phyloP scores from a whole-genome alignment of 2,888 invertebrate species.

The Cheilosia vulpina region DNA sequence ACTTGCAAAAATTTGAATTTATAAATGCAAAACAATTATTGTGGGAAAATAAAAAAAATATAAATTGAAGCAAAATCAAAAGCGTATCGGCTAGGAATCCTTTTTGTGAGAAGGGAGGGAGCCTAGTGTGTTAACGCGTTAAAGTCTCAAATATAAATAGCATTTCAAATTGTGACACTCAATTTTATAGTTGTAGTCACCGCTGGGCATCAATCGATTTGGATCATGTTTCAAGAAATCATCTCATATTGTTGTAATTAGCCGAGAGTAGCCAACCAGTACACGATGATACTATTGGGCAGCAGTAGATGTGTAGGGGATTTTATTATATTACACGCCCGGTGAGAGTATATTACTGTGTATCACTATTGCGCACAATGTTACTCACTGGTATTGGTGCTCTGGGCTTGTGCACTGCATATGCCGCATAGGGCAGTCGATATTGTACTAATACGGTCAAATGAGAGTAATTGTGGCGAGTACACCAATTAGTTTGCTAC shows the following conservation, averaged over 20 bases:
- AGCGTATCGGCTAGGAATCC: background rate
- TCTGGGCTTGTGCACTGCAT: slow-evolving; percentile 11
- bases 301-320: slow-evolving; percentile 44
- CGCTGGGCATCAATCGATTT: slow-evolving; percentile 64
- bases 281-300: slow-evolving; percentile 54
- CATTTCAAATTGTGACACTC: slow-evolving; percentile 41
- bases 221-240: slow-evolving; percentile 57
- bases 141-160: slow-evolving; percentile 60
- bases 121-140: slow-evolving; percentile 47
- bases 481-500: slow-evolving; percentile 29
- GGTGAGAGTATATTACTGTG: slow-evolving; percentile 11
- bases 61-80: background rate
- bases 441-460: slow-evolving; percentile 10
- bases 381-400: slow-evolving; percentile 17
- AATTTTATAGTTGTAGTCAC: slow-evolving; percentile 45
- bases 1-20: slow-evolving; percentile 6
- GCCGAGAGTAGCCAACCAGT: slow-evolving; percentile 27
- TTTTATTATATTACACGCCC: slow-evolving; percentile 29
- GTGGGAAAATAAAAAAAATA: background rate
- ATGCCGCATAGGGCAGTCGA: slow-evolving; percentile 11
- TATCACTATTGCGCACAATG: slow-evolving; percentile 9
- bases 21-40: background rate
- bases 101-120: slow-evolving; percentile 4
- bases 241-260: slow-evolving; percentile 60
- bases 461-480: slow-evolving; percentile 32